Conservation (phyloP, 2,797 vertebrate genomes). For the Argyrosomus regius region DNA sequence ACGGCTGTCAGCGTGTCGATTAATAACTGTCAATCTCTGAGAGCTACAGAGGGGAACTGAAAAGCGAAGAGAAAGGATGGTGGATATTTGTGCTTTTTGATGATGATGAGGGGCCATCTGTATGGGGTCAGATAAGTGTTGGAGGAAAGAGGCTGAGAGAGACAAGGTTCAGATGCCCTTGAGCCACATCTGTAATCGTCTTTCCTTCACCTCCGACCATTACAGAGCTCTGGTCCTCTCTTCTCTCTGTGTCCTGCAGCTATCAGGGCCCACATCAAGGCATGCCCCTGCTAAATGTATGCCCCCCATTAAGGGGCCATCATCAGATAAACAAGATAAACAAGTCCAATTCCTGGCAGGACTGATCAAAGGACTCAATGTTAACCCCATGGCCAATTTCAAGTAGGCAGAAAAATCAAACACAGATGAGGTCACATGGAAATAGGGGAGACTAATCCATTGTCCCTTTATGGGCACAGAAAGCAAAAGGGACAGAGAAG, state of each 20-base stretch:
- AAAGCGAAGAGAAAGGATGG: constrained; percentile 39
- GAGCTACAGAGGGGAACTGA: constrained; percentile 27
- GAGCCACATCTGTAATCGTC: constrained; percentile 84
- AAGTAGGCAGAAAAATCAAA: constrained; percentile 83
- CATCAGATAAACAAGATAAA: constrained; percentile 89
- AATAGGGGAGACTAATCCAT: constrained; percentile 59
- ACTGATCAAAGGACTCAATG: constrained; percentile 84
- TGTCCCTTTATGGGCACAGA: constrained; percentile 72
- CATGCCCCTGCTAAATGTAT: constrained; percentile 76
- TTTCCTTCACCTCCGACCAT: constrained; percentile 81
- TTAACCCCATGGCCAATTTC: constrained; percentile 83
- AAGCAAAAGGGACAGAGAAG: constrained; percentile 57
- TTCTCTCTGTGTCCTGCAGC: constrained; percentile 76
- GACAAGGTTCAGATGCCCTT: constrained; percentile 77
- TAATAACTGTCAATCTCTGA: constrained; percentile 60
- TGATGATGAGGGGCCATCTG: constrained; percentile 65
- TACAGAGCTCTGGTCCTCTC: constrained; percentile 71
- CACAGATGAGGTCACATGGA: constrained; percentile 83
- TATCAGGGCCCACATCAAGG: constrained; percentile 83
- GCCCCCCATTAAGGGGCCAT: constrained; percentile 82
- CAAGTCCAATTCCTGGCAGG: constrained; percentile 84
- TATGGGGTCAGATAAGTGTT: constrained; percentile 77
- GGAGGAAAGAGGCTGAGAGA: constrained; percentile 65
- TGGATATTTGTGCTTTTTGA: constrained; percentile 51
- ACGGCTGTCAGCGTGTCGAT: constrained; percentile 46